Base-by-base conservation (phyloP, 2,113 vertebrate species). In the Candoia aspera region DNA sequence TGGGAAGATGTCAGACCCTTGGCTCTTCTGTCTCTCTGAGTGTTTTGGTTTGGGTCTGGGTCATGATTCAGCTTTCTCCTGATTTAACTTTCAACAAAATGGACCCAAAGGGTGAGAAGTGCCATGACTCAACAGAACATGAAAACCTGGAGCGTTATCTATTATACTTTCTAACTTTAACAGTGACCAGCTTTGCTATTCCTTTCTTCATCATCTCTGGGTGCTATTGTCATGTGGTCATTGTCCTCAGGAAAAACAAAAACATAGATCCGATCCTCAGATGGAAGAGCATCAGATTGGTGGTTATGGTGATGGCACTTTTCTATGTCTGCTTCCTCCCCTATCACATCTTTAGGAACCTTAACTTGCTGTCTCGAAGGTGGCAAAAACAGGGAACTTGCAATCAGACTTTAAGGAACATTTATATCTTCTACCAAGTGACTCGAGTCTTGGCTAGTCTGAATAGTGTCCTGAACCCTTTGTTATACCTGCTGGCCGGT, bases 321-420 rank as follows among this genome's bases (percentile, higher is more conserved):
- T 98, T 98, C 92, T 97, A 96, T 0, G 87, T 98, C 83, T 98
- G 98, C 93, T 98, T 98, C 94, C 97, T 97, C 24, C 98, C 98
- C 0, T 97, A 97, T 92, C 98, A 98, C 42, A 26, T 98, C 6
- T 96, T 98, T 10, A 97, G 97, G 88, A 98, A 97, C 92, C 95
- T 98, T 55, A 98, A 98, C 92, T 93, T 99, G 85, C 89, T 94
- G 37, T 95, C 96, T 60, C 97, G 98, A 84, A 37, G 94, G 54
- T 96, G 97, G 95, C 89, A 60, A 12, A 92, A 49, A 0, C 87
- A 84, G 15, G 84, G 79, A 0, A 88, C 3, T 0, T 98, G 98
- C 88, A 90, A 88, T 0, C 53, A 90, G 53, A 96, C 97, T 95
- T 94, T 68, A 6, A 86, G 93, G 29, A 87, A 92, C 1, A 87